Conservation (phyloP, 2,888 invertebrate species). For the Clivina fossor region DNA sequence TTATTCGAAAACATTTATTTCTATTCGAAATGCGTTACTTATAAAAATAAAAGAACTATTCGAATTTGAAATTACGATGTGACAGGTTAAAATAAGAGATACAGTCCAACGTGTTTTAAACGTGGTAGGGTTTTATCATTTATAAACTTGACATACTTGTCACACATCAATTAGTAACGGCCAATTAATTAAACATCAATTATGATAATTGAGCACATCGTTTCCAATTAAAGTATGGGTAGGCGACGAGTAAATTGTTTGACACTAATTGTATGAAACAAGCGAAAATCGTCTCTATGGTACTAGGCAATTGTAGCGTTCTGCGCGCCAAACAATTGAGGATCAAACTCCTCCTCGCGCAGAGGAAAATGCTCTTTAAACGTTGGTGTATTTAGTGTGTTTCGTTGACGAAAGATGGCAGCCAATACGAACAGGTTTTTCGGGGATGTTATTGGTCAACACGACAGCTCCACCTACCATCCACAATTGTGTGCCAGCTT, state of each 20-base stretch:
- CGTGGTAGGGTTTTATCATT: too few species aligned
- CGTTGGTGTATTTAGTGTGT: too few species aligned
- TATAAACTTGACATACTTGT: too few species aligned
- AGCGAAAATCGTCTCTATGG: conserved; percentile 38
- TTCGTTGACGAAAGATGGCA: conserved; percentile 51
- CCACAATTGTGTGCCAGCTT: conserved; percentile 47
- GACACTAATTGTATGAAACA: conserved; percentile 48
- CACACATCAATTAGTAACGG: conserved; percentile 43
- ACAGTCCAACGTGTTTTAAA: too few species aligned
- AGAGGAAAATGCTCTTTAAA: too few species aligned
- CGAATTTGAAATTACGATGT: too few species aligned
- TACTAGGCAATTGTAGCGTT: conserved; percentile 38
- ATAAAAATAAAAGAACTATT: too few species aligned
- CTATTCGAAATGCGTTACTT: too few species aligned
- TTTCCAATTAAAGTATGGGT: conserved; percentile 54
- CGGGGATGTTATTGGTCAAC: conserved; percentile 64
- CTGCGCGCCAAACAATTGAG: conserved; percentile 31
- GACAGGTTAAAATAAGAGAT: too few species aligned
- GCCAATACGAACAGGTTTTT: conserved; percentile 64
- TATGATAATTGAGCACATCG: conserved; percentile 55
- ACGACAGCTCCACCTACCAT: too few species aligned
- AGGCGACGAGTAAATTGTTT: conserved; percentile 53
- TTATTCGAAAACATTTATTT: too few species aligned
- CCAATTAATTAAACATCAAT: conserved; percentile 54
- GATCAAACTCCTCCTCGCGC: too few species aligned